Base-by-base conservation (phyloP, 2,888 invertebrate species). In the Glomeris marginata region DNA sequence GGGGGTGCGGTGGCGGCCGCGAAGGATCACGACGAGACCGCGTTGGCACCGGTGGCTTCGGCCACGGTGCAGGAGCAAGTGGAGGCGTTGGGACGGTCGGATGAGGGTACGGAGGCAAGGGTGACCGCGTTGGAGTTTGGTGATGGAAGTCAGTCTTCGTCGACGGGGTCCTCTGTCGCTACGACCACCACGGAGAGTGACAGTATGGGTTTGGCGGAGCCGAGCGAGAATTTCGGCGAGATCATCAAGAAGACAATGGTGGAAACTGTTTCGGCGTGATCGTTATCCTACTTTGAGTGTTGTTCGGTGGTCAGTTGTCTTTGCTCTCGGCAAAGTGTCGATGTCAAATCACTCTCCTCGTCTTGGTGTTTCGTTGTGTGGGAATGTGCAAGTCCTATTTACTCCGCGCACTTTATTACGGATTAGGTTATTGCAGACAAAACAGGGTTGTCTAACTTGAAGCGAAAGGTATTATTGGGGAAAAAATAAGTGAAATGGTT, bases 191-290 rank as follows among this genome's bases (percentile, higher is more conserved):
- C 28, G 4, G 28, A 28, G 4, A 53, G 50, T 51, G 56, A 63
- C 41, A 73, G 71, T 43, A 70, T 74, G 49, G 71, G 71, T 59
- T 75, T 51, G 74, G 58, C 58, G 28, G 58, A 60, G 34, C 55
- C 57, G 1, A 57, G 56, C 8, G 84, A 85, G 62, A 87, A 87
- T 67, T 86, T 88, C 63, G 87, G 87, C 48, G 87, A 88, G 72
- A 83, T 90, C 61, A 87, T 88, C 59, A 88, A 87, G 69, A 86
- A 88, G 69, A 84, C 85, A 55, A 86, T 88, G 77, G 86, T 87
- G 64, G 87, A 88, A 68, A 86, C 85, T 61, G 86, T 84, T 61
- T 82, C 81, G 61, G 84, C 84, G 71, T 85, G 78, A 75, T 28
- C 28, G 3, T 28, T 28, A 28, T 28, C 4, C 28, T 8, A 3